Conservation (phyloP, 1,140 invertebrate genomes). For the Bombus confusus region DNA sequence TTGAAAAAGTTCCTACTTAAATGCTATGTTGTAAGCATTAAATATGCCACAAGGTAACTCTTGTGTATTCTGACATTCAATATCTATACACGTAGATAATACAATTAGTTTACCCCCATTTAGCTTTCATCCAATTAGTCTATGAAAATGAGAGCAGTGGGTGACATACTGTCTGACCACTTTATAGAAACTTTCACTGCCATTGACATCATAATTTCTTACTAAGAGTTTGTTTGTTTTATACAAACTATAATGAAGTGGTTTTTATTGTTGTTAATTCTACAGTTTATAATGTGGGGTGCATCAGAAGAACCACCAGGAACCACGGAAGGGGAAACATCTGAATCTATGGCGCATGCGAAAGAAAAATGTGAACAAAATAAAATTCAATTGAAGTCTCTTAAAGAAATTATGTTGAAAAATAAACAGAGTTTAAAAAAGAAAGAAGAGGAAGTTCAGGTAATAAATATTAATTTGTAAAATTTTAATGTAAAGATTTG, state of each 20-base stretch:
- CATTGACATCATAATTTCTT: slow-evolving; percentile 72
- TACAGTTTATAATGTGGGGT: slow-evolving; percentile 79
- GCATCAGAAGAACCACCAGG: slow-evolving; percentile 76
- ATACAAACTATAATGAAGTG: slow-evolving; percentile 73
- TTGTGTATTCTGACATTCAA: slow-evolving; percentile 29
- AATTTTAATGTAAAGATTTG: background rate
- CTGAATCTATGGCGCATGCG: slow-evolving; percentile 57
- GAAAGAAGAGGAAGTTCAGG: slow-evolving; percentile 79
- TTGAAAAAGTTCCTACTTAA: slow-evolving; percentile 20
- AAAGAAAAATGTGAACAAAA: slow-evolving; percentile 72
- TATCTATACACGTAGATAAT: slow-evolving; percentile 72
- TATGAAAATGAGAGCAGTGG: slow-evolving; percentile 77
- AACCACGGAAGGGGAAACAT: slow-evolving; percentile 68
- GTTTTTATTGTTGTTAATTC: slow-evolving; percentile 75
- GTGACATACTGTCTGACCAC: slow-evolving; percentile 72
- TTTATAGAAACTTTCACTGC: slow-evolving; percentile 78
- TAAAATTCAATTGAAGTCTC: slow-evolving; percentile 75
- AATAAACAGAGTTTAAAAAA: slow-evolving; percentile 78
- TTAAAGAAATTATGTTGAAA: slow-evolving; percentile 78
- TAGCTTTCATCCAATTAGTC: slow-evolving; percentile 78
- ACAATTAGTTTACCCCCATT: slow-evolving; percentile 80
- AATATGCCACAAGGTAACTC: slow-evolving; percentile 42
- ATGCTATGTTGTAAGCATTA: slow-evolving; percentile 16
- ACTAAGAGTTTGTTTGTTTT: slow-evolving; percentile 45
- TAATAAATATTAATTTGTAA: slow-evolving; percentile 55